A percentile compares a stretch with the other conserved stretches of the same genome.
Conservation (phyloP, 1,140 invertebrate species). For the Ganaspis sp. region DNA sequence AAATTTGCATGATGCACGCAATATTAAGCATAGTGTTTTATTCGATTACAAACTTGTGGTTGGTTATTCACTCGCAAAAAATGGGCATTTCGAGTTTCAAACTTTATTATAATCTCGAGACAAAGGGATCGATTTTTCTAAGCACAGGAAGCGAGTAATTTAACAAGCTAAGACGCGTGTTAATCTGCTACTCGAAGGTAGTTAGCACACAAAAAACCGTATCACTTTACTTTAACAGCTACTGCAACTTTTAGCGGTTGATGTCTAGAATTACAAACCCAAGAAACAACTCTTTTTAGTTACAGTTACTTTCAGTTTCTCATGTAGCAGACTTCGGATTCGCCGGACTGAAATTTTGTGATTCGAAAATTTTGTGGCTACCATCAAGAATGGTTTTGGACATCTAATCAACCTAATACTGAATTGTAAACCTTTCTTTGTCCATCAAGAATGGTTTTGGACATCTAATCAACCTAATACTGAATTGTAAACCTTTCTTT, state of each 20-base stretch:
- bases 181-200: background rate
- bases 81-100: background rate
- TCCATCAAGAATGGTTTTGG: no score
- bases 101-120: slow-evolving; percentile 3
- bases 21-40: background rate
- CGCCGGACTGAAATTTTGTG: no score
- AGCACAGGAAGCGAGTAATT: background rate
- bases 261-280: background rate
- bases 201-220: background rate
- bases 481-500: no score
- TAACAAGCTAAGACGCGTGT: background rate
- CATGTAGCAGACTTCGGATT: no score
- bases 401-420: no score
- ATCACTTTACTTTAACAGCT: background rate
- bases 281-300: background rate
- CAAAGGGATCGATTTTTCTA: background rate
- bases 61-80: background rate
- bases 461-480: no score
- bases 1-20: slow-evolving; percentile 8
- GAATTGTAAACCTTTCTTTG: no score
- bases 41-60: slow-evolving; percentile 13
- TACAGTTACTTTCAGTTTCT: no score
- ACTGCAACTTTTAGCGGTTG: background rate
- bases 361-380: no score
- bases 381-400: no score